Conservation (phyloP, 2,888 invertebrate species). For the Machimus rusticus region DNA sequence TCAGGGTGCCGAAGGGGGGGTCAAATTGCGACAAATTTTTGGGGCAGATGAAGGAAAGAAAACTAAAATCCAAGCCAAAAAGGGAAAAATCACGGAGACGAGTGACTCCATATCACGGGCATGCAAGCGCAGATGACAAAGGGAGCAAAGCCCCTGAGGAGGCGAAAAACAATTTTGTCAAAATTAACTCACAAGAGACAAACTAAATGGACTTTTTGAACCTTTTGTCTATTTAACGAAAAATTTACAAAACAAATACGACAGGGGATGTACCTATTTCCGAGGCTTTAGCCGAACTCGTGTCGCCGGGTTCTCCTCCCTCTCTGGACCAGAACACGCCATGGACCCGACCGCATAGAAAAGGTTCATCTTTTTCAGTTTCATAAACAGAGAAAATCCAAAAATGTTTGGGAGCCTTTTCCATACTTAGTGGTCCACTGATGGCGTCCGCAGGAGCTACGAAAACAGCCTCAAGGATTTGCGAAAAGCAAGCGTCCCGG, state of each 20-base stretch:
- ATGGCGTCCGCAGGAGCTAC: constrained; percentile 8
- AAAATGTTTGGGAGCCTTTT: constrained; percentile 14
- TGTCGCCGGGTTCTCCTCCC: not conserved
- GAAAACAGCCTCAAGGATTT: constrained; percentile 30
- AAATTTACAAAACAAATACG: constrained; percentile 27
- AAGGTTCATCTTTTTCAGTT: constrained; percentile 25
- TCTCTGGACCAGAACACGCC: not conserved
- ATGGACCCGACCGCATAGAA: not conserved
- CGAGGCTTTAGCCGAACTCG: not conserved
- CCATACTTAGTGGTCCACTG: constrained; percentile 34
- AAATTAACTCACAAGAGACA: constrained; percentile 30
- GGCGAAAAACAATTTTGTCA: constrained; percentile 35
- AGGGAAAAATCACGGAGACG: not conserved
- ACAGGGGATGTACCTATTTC: constrained; percentile 32
- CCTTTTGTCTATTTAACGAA: constrained; percentile 31
- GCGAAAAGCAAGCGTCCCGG: not conserved
- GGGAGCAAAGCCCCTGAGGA: constrained; percentile 19
- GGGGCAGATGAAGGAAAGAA: not conserved
- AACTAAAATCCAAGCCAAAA: not conserved
- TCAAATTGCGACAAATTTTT: not conserved
- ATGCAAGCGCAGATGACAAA: not conserved
- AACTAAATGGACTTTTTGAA: constrained; percentile 22
- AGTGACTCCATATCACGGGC: not conserved
- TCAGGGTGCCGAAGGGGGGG: not conserved
- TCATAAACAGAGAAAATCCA: constrained; percentile 38